Evolutionary conservation across 2,113 vertebrate species (phyloP), one percentile per base, ranked within the genome.

Genomic region (Donacobius atricapilla): DNA sequence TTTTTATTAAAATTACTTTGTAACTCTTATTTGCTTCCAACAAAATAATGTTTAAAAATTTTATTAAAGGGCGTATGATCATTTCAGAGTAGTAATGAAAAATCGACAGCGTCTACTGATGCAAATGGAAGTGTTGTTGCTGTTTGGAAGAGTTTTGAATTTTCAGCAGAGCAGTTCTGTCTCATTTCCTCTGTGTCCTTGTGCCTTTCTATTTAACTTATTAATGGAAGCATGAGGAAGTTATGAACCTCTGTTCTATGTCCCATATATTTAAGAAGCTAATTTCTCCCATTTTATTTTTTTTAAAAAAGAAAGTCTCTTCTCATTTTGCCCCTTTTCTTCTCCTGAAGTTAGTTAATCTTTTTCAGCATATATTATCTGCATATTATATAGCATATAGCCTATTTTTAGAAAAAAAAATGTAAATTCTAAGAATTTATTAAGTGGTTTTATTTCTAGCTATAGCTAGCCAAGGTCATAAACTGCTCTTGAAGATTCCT

Each of bases 1-100:
- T 94, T 95, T 97, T 92, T 83, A 31, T 65, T 89, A 61, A 87
- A 97, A 95, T 79, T 23, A 60, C 50, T 93, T 82, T 40, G 68
- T 96, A 97, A 92, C 64, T 35, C 54, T 95, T 96, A 40, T 70
- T 71, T 94, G 44, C 45, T 66, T 53, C 75, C 83, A 87, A 37
- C 30, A 4, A 83, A 92, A 83, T 94, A 91, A 77, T 40, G 35
- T 33, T 88, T 90, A 35, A 91, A 85, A 79, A 91, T 48, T 10
- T 15, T 92, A 79, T 71, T 76, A 69, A 86, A 96, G 82, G 15
- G 2, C 54, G 24, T 53, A 50, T 20, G 13, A 53, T 87, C 37
- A n/a, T 91, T 96, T 94, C 54, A 23, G 70, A 40, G 13, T 69
- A 66, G 40, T 82, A 37, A 87, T 70, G 51, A 44, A 65, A 60